Percentiles rank a stretch among this genome's conserved stretches.
Conservation (phyloP, 2,888 invertebrate genomes). For the Lasioglossum leucozonium region DNA sequence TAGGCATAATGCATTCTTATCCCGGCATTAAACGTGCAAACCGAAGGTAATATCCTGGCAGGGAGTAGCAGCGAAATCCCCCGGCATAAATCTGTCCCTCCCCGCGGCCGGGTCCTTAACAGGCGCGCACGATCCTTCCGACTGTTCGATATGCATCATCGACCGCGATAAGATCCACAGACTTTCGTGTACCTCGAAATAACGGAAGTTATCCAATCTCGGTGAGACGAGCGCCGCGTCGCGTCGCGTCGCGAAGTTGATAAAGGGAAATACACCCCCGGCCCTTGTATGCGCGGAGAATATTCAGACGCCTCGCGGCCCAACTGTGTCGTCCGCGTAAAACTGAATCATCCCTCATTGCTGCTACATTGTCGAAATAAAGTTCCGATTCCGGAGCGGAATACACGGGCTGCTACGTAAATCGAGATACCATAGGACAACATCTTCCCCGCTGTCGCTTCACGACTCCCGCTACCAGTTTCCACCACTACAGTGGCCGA, state of each 20-base stretch:
- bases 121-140: slow-evolving; percentile 18
- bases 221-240: slow-evolving; percentile 47
- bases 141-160: slow-evolving; percentile 69
- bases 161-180: slow-evolving; percentile 64
- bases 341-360: slow-evolving; percentile 45
- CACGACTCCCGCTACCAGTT: too few species aligned
- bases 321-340: slow-evolving; percentile 31
- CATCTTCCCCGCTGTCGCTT: too few species aligned
- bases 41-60: slow-evolving; percentile 6
- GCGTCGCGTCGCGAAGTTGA: slow-evolving; percentile 56
- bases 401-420: slow-evolving; percentile 11
- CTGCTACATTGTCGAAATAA: slow-evolving; percentile 40
- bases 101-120: not conserved
- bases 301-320: slow-evolving; percentile 35
- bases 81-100: slow-evolving; percentile 1
- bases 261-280: slow-evolving; percentile 61
- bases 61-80: not conserved
- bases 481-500: too few species aligned
- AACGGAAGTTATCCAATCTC: slow-evolving; percentile 74
- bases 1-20: slow-evolving; percentile 8
- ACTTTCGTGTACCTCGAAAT: slow-evolving; percentile 65
- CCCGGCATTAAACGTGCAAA: not conserved
- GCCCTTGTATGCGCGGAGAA: slow-evolving; percentile 44
- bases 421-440: not conserved
- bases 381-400: slow-evolving; percentile 40